Evolutionary conservation across 2,113 vertebrate species (phyloP).

Genomic region (Amphiprion percula): DNA sequence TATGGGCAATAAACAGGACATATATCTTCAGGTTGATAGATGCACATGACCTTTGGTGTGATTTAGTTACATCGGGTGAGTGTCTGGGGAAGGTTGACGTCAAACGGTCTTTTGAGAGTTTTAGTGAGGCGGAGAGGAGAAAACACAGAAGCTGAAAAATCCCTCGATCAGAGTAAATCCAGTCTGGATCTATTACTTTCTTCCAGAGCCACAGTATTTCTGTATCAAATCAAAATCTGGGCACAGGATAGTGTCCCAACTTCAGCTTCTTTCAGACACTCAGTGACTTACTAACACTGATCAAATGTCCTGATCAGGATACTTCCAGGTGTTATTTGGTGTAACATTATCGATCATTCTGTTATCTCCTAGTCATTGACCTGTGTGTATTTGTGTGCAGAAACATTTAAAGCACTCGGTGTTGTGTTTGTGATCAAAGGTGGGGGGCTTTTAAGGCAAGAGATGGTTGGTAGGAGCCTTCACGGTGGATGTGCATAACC

Average conservation of each 20-base stretch:
- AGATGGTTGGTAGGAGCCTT: conserved; percentile 21
- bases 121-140: conserved; percentile 49
- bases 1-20: conserved; percentile 71
- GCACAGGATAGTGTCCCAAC: background rate
- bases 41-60: conserved; percentile 63
- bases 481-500: conserved; percentile 35
- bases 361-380: conserved; percentile 42
- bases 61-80: conserved; percentile 63
- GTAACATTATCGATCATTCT: conserved; percentile 46
- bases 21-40: conserved; percentile 65
- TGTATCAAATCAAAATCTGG: conserved; percentile 23
- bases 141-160: conserved; percentile 47
- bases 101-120: conserved; percentile 43
- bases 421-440: conserved; percentile 56
- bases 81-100: conserved; percentile 52
- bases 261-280: background rate
- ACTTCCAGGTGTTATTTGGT: conserved; percentile 33
- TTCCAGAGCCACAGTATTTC: conserved; percentile 15
- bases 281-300: background rate
- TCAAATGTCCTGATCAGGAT: background rate
- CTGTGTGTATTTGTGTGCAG: conserved; percentile 35
- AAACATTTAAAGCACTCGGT: conserved; percentile 40
- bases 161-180: background rate
- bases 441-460: conserved; percentile 37
- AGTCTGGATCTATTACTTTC: background rate